Percentiles rank a stretch among this genome's conserved stretches.
Conservation (phyloP, 2,113 vertebrate genomes). For the Equus quagga region DNA sequence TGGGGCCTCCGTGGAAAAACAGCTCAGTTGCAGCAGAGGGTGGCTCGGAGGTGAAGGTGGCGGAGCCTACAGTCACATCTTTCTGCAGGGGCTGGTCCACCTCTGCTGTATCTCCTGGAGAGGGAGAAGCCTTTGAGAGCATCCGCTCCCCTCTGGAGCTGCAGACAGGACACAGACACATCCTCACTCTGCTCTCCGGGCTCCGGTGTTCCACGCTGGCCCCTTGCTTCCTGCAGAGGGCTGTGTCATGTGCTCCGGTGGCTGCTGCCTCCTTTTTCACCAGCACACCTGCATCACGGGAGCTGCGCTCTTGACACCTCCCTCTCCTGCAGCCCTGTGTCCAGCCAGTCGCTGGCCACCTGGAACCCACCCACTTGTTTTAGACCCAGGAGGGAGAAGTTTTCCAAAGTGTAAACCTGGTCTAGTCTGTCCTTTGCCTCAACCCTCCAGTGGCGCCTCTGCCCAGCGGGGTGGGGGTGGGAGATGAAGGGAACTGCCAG, state of each 20-base stretch:
- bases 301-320: neutral
- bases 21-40: neutral
- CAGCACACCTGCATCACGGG: too few relatives aligned
- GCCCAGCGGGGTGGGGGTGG: rapidly evolving
- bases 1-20: neutral
- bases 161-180: neutral
- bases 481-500: rapidly evolving
- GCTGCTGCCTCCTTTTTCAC: neutral
- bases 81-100: neutral
- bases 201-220: rapidly evolving
- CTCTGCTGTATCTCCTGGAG: neutral
- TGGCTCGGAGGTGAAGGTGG: neutral
- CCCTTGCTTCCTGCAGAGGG: neutral
- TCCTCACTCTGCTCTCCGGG: too few relatives aligned
- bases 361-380: neutral
- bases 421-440: neutral
- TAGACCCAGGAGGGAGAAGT: neutral
- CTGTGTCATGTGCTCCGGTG: neutral
- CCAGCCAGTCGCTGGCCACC: too few relatives aligned
- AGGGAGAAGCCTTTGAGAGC: neutral
- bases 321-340: too few relatives aligned
- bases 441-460: rapidly evolving
- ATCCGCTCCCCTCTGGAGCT: neutral
- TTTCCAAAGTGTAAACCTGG: neutral
- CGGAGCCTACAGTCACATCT: rapidly evolving